Conservation (phyloP, 1,140 invertebrate species). For the Tetragonula clypearis region DNA sequence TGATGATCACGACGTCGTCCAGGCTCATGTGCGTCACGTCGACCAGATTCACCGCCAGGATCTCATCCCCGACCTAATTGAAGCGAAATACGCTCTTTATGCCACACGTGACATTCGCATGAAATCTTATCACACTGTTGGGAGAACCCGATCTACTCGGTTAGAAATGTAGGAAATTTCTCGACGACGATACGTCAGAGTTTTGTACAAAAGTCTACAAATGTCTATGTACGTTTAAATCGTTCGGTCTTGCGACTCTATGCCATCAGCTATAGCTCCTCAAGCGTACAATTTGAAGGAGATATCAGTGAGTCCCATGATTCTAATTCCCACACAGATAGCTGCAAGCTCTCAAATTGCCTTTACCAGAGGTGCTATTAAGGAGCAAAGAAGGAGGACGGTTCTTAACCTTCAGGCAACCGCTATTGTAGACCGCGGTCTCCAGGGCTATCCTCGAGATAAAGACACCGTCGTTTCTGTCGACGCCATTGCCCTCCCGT, state of each 20-base stretch:
- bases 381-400: conserved; percentile 13
- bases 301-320: background rate
- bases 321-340: background rate
- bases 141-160: background rate
- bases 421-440: conserved; percentile 97
- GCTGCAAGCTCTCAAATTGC: background rate
- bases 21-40: conserved; percentile 98
- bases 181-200: background rate
- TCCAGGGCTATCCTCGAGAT: conserved; percentile 99
- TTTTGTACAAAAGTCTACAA: too few species aligned
- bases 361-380: conserved; percentile 21
- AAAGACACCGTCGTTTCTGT: conserved; percentile 97
- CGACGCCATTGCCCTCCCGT: conserved; percentile 96
- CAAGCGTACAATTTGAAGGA: background rate
- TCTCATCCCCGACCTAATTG: conserved; percentile 97
- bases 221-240: too few species aligned
- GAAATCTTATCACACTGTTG: background rate
- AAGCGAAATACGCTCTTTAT: background rate
- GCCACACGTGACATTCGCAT: background rate
- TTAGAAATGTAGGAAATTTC: background rate
- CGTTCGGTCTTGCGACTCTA: background rate
- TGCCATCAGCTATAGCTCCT: background rate
- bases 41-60: conserved; percentile 98
- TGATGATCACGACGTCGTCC: conserved; percentile 99
- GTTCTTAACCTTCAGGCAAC: conserved; percentile 90